phyloP scores from a whole-genome alignment of 2,888 invertebrate species.

The Plagodis pulveraria region DNA sequence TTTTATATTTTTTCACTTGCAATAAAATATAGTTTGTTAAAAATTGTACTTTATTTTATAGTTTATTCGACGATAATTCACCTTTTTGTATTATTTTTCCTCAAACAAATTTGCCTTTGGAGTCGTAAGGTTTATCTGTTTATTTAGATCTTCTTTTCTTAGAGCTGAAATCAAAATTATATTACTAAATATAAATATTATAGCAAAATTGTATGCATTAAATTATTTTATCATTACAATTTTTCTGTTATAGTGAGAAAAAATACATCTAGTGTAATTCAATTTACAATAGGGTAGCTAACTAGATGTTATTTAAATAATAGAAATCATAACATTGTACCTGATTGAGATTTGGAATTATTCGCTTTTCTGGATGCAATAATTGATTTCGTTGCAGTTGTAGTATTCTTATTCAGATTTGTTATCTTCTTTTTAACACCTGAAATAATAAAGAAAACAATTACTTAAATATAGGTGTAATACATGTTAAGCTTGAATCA shows the following conservation, averaged over 20 bases:
- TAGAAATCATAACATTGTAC: background rate
- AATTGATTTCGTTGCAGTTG: background rate
- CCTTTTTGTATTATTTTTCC: background rate
- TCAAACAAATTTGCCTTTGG: background rate
- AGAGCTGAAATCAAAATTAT: too few species aligned
- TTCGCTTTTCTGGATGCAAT: background rate
- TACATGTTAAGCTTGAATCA: too few species aligned
- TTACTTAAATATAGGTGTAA: too few species aligned
- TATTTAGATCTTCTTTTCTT: conserved; percentile 3
- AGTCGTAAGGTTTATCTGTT: background rate
- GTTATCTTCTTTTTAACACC: too few species aligned
- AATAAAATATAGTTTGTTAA: conserved; percentile 30
- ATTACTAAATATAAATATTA: too few species aligned
- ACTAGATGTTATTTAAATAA: too few species aligned
- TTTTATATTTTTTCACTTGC: conserved; percentile 19
- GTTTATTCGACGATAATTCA: background rate
- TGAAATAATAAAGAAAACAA: too few species aligned
- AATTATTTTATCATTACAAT: too few species aligned
- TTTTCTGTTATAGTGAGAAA: too few species aligned
- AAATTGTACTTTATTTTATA: conserved; percentile 20
- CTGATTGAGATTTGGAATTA: background rate
- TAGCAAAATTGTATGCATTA: too few species aligned
- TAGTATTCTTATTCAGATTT: background rate
- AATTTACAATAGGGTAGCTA: too few species aligned
- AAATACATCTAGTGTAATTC: too few species aligned